phyloP scores from a whole-genome alignment of 1,140 invertebrate species.

The Acyrthosiphon pisum region DNA sequence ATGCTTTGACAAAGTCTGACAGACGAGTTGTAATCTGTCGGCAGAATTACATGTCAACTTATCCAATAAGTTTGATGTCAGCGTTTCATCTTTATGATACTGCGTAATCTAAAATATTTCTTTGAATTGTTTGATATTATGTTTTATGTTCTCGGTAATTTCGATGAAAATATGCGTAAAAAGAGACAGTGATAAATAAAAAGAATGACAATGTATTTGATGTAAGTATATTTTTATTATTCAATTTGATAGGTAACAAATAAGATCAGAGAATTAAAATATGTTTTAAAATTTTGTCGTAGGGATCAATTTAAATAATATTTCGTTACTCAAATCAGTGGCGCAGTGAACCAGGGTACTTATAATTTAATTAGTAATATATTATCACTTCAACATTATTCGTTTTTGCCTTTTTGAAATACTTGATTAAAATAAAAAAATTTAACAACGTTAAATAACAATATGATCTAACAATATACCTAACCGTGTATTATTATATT shows the following conservation, averaged over 20 bases:
- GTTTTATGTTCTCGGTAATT: neutral
- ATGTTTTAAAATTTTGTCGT: neutral
- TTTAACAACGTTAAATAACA: too few relatives aligned
- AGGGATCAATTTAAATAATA: neutral
- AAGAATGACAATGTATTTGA: neutral
- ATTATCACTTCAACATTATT: neutral
- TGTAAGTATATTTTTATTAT: neutral
- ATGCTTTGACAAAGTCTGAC: conserved; percentile 4
- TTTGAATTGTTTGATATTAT: neutral
- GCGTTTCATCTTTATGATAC: neutral
- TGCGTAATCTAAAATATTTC: neutral
- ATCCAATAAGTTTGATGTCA: conserved; percentile 20
- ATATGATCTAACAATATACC: too few relatives aligned
- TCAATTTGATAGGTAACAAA: neutral
- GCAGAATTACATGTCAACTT: neutral
- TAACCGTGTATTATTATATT: neutral
- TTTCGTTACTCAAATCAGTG: neutral
- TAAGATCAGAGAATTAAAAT: neutral
- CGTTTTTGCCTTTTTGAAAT: neutral
- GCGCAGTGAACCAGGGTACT: neutral
- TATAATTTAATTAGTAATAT: neutral
- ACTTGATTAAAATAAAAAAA: neutral
- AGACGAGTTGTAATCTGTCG: conserved; percentile 1
- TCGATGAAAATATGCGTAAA: neutral
- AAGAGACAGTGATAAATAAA: neutral